A percentile compares a stretch with the other conserved stretches of the same genome.
Conservation (phyloP, 1,140 invertebrate species). For the Atopsyche davidsoni region DNA sequence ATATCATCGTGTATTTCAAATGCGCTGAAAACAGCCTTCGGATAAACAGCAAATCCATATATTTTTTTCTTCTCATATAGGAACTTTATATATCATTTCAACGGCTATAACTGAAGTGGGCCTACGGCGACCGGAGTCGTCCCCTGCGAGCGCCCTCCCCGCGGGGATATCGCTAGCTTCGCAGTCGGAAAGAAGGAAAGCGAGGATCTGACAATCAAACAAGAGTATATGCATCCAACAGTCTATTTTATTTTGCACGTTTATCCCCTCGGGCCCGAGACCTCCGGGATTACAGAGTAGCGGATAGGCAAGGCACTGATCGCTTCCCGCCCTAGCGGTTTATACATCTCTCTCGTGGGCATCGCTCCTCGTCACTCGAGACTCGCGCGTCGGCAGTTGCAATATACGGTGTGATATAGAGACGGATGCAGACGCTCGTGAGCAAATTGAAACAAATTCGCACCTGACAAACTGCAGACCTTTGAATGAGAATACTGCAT, state of each 20-base stretch:
- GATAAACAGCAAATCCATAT: slow-evolving; percentile 11
- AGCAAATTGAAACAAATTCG: no score
- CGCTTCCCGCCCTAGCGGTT: background rate
- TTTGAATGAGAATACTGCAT: no score
- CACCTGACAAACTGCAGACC: no score
- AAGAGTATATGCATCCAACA: slow-evolving; percentile 19
- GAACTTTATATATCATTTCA: slow-evolving; percentile 28
- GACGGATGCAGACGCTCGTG: no score
- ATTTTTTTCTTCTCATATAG: slow-evolving; percentile 22
- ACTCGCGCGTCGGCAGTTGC: background rate
- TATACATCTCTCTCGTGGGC: background rate
- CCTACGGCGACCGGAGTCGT: no score
- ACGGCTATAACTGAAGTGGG: slow-evolving; percentile 14
- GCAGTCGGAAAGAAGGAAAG: no score
- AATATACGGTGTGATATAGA: no score
- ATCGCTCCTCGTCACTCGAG: background rate
- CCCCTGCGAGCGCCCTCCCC: no score
- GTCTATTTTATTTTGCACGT: slow-evolving; percentile 22
- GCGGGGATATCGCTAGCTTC: no score
- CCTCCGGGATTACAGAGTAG: slow-evolving; percentile 9
- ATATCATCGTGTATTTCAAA: slow-evolving; percentile 26
- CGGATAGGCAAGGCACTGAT: slow-evolving; percentile 25
- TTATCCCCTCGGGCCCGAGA: slow-evolving; percentile 5
- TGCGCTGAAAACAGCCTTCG: slow-evolving; percentile 23
- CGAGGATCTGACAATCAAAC: slow-evolving; percentile 20